phyloP scores from a whole-genome alignment of 2,888 invertebrate genomes.

The Sesamia inferens region DNA sequence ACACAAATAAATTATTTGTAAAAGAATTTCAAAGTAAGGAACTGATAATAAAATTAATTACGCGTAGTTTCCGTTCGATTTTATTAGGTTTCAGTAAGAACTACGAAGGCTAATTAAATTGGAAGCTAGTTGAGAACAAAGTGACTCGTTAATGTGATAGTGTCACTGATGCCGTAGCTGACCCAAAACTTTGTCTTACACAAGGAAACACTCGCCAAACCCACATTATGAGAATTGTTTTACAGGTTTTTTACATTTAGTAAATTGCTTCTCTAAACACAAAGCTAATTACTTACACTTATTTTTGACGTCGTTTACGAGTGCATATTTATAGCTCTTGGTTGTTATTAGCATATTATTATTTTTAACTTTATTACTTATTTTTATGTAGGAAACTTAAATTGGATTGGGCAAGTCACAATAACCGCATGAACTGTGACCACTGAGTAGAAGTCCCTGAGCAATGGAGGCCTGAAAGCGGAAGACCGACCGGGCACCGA shows the following conservation, averaged over 20 bases:
- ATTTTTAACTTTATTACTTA: neutral
- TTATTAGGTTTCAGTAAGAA: slow-evolving; percentile 61
- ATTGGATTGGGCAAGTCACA: neutral
- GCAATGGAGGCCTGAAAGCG: neutral
- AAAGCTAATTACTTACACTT: slow-evolving; percentile 57
- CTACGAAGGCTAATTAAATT: slow-evolving; percentile 77
- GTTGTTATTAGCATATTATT: slow-evolving; percentile 16
- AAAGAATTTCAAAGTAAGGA: slow-evolving; percentile 29
- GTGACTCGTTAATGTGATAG: slow-evolving; percentile 82
- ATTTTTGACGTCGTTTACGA: slow-evolving; percentile 21
- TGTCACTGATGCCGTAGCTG: slow-evolving; percentile 77
- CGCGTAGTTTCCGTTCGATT: slow-evolving; percentile 43
- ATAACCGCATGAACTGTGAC: neutral
- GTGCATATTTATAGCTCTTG: slow-evolving; percentile 11
- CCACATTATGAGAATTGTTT: slow-evolving; percentile 72
- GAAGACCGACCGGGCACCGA: neutral
- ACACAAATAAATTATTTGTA: slow-evolving; percentile 16
- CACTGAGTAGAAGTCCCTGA: neutral
- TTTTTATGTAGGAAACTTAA: neutral
- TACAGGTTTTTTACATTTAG: slow-evolving; percentile 69
- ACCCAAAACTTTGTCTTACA: slow-evolving; percentile 77
- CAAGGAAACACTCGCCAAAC: slow-evolving; percentile 69
- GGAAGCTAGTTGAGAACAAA: slow-evolving; percentile 77
- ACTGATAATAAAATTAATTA: slow-evolving; percentile 39
- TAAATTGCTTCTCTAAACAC: slow-evolving; percentile 58